These are phyloP conservation scores for Syrmaticus mikado DNA, from an alignment of 2,113 vertebrate genomes.

Conservation along the genomic window DNA sequence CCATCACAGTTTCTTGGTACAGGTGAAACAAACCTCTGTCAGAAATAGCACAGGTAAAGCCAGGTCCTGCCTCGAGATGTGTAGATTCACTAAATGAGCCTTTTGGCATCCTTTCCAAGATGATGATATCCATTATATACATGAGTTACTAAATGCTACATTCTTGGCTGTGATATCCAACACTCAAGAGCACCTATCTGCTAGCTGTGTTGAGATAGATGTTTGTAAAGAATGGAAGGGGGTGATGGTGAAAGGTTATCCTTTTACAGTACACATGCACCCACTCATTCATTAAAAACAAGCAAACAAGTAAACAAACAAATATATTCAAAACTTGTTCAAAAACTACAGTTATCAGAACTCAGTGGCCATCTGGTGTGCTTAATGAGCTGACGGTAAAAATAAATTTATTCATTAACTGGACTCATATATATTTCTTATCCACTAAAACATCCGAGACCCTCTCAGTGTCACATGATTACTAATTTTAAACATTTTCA, in stretches of 20 bases:
- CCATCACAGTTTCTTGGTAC: not conserved
- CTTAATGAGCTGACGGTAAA: slow-evolving; percentile 24
- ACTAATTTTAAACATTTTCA: not conserved
- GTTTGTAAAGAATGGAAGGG: not conserved
- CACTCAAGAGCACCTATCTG: not conserved
- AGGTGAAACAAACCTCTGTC: not conserved
- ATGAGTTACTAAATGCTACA: not conserved
- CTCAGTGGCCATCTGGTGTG: slow-evolving; percentile 2
- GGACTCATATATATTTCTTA: slow-evolving; percentile 4
- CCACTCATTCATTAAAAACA: slow-evolving; percentile 22
- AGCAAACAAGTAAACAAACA: not conserved
- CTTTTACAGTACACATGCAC: not conserved
- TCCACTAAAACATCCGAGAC: slow-evolving; percentile 2
- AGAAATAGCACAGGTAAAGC: not conserved
- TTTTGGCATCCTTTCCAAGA: not conserved
- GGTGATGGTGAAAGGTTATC: not conserved
- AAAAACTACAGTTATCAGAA: slow-evolving; percentile 26
- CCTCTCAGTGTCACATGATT: not conserved
- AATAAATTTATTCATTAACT: slow-evolving; percentile 48
- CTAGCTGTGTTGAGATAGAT: not conserved
- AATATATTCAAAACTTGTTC: not conserved
- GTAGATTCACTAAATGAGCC: not conserved
- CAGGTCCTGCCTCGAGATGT: not conserved
- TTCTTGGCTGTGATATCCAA: not conserved
- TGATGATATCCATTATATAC: not conserved